Evolutionary conservation across 2,888 invertebrate species (phyloP).

Genomic region (Cataglyphis livida): DNA sequence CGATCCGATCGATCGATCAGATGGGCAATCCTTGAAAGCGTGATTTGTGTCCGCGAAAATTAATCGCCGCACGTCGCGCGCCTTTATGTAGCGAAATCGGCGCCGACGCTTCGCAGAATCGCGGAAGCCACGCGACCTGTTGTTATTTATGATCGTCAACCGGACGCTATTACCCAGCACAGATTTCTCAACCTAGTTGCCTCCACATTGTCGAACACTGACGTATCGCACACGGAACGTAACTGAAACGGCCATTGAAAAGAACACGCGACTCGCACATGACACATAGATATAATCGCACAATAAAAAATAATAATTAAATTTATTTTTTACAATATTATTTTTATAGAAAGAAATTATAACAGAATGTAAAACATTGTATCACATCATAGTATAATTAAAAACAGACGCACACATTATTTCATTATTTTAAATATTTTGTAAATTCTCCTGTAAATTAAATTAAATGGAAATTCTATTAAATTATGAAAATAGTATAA

Average conservation of each 20-base stretch:
- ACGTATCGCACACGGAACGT: not conserved
- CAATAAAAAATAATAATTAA: not conserved
- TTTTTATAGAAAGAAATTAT: not conserved
- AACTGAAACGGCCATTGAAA: not conserved
- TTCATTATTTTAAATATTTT: not conserved
- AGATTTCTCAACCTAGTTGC: conserved; percentile 51
- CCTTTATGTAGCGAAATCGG: conserved; percentile 62
- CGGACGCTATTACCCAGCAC: conserved; percentile 69
- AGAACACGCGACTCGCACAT: not conserved
- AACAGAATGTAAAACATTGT: not conserved
- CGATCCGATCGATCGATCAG: conserved; percentile 7
- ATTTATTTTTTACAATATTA: not conserved
- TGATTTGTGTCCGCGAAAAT: conserved; percentile 75
- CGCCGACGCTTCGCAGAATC: conserved; percentile 69
- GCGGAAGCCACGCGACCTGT: conserved; percentile 75
- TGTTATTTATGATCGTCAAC: conserved; percentile 74
- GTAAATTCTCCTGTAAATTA: not conserved
- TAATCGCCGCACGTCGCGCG: conserved; percentile 70
- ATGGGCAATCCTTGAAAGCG: conserved; percentile 43
- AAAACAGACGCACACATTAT: too few relatives aligned
- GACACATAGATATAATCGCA: not conserved
- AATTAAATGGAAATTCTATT: not conserved
- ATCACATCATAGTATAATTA: not conserved
- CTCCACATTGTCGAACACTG: conserved; percentile 23
- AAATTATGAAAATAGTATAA: not conserved